These are phyloP conservation scores for Apis cerana DNA, from an alignment of 1,140 invertebrate genomes.

Conservation along the genomic window DNA sequence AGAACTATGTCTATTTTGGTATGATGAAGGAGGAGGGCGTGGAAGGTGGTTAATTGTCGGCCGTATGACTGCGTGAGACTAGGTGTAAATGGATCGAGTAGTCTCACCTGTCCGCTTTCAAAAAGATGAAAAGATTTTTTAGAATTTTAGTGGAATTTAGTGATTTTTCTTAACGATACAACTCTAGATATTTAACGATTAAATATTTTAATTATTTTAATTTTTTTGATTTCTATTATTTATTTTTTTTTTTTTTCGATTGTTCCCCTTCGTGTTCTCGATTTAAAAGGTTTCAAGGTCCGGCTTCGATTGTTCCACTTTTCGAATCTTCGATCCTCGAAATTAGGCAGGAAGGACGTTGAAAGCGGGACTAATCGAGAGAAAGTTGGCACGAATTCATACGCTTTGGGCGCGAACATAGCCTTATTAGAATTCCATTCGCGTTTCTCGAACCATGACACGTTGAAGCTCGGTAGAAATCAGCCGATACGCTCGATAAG, in stretches of 20 bases:
- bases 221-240: too few relatives aligned
- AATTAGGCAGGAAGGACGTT: background rate
- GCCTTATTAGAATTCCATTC: constrained; percentile 13
- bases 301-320: background rate
- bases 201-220: background rate
- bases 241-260: too few relatives aligned
- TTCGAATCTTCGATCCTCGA: background rate
- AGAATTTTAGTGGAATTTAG: too few relatives aligned
- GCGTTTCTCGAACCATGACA: background rate
- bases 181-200: background rate
- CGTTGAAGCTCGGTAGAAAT: background rate
- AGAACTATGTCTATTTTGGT: constrained; percentile 31
- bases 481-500: too few relatives aligned
- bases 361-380: background rate
- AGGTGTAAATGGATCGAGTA: constrained; percentile 26
- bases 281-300: background rate
- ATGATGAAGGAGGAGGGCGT: constrained; percentile 26
- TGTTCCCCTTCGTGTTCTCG: background rate
- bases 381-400: constrained; percentile 11
- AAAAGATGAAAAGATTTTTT: too few relatives aligned
- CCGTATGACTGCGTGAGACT: constrained; percentile 18
- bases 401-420: background rate
- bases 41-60: constrained; percentile 30
- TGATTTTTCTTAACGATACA: too few relatives aligned
- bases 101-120: background rate